Evolutionary conservation across 2,113 vertebrate genomes (phyloP), one percentile per base, ranked within the genome.

Genomic region (Psilopogon haemacephalus): DNA sequence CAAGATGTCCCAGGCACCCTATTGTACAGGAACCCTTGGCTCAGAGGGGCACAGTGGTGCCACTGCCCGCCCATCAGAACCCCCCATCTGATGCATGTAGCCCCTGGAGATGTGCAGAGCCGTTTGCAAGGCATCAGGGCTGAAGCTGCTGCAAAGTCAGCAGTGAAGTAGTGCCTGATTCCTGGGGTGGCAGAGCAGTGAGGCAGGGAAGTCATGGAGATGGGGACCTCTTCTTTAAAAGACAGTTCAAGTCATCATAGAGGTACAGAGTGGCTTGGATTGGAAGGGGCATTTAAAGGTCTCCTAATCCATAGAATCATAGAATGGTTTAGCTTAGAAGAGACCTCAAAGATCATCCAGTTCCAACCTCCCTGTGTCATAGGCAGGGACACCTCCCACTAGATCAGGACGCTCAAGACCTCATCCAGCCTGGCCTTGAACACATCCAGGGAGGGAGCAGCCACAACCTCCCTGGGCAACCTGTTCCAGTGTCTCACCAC

Each of bases 131-230:
- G 15, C 12, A 6, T 2, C 1, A 0, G 9, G 8, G 32, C 16
- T 28, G 65, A 58, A 52, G 11, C 3, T 17, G 44, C 44, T 1
- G 0, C 8, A 56, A 37, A 46, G 50, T 0, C 1, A 0, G 26
- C 20, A 42, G 19, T 20, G 16, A 7, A 70, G 23, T 10, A 12
- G 24, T 2, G 30, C 4, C 30, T 37, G 62, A 28, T 56, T 65
- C 48, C 56, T 63, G 62, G 71, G 33, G 18, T 73, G 27, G 15
- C 2, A 5, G 32, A 82, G 27, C 6, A 2, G 8, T 9, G 40
- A 84, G 46, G 8, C 44, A 55, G 33, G 7, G 37, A 78, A 37
- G 15, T 16, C 33, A 6, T 1, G 12, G 67, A 16, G 16, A 10
- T 42, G 21, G 52, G 38, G 81, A 58, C 15, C 10, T 63, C 37